Evolutionary conservation across 2,797 vertebrate species (phyloP).

Genomic region (Coregonus ussuriensis): DNA sequence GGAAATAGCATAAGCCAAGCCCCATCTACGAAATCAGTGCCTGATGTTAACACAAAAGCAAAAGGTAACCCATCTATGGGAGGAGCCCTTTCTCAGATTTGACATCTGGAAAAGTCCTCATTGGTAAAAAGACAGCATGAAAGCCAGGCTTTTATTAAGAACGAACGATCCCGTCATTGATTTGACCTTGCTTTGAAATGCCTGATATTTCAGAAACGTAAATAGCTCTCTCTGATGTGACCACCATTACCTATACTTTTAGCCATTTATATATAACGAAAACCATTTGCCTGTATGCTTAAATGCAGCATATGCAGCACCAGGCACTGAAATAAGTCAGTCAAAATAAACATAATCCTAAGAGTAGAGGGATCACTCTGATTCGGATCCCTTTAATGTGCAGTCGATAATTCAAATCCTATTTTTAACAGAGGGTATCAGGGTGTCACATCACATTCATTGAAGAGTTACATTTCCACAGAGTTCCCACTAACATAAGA

Average conservation of each 20-base stretch:
- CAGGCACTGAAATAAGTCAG: conserved; percentile 24
- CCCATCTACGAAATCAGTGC: conserved; percentile 59
- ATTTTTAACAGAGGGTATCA: background rate
- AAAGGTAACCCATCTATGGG: too few relatives aligned
- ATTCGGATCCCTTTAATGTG: conserved; percentile 4
- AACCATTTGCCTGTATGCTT: conserved; percentile 10
- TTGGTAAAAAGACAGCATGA: conserved; percentile 38
- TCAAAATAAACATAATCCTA: conserved; percentile 18
- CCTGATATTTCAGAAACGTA: conserved; percentile 33
- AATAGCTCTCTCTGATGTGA: conserved; percentile 37
- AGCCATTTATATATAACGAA: conserved; percentile 16
- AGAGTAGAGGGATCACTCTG: conserved; percentile 5
- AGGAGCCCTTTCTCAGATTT: too few relatives aligned
- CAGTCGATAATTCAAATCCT: background rate
- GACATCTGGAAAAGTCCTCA: conserved; percentile 22
- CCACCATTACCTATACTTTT: conserved; percentile 25
- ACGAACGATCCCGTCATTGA: conserved; percentile 54
- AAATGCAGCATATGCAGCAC: background rate
- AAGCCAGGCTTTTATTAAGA: too few relatives aligned
- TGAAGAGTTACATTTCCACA: background rate
- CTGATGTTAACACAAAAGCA: conserved; percentile 31
- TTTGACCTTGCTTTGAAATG: conserved; percentile 39
- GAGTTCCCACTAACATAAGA: background rate
- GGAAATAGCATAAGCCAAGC: conserved; percentile 58
- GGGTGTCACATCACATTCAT: background rate